phyloP scores from a whole-genome alignment of 2,888 invertebrate species.

The Onchidella celtica region DNA sequence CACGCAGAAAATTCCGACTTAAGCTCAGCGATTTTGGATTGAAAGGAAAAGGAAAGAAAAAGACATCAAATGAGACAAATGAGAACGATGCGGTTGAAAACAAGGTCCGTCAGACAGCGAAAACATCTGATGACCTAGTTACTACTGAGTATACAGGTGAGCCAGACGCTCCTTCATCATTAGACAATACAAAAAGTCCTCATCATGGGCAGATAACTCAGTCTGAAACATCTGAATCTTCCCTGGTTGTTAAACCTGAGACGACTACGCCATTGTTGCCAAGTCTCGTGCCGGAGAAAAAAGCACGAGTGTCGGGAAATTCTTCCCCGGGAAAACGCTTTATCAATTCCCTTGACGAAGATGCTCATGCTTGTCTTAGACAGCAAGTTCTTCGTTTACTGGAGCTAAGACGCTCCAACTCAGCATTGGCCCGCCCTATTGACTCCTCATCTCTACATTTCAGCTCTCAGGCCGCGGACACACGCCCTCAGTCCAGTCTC shows the following conservation, averaged over 20 bases:
- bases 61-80: neutral
- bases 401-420: neutral
- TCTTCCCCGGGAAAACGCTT: neutral
- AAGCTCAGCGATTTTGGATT: slow-evolving; percentile 2
- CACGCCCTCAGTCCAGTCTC: neutral
- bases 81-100: neutral
- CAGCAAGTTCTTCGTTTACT: neutral
- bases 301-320: too few species aligned
- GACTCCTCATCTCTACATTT: too few species aligned
- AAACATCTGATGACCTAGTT: too few species aligned
- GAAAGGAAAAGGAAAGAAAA: neutral
- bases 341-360: neutral
- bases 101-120: too few species aligned
- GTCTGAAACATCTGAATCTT: neutral
- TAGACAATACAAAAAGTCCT: too few species aligned
- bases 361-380: neutral
- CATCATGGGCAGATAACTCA: too few species aligned
- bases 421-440: neutral
- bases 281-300: too few species aligned
- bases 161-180: too few species aligned
- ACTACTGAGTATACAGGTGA: neutral
- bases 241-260: neutral
- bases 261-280: too few species aligned
- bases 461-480: too few species aligned
- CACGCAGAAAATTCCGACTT: neutral